Base-by-base conservation (phyloP, 1,140 invertebrate species). In the Drosophila sulfurigaster region DNA sequence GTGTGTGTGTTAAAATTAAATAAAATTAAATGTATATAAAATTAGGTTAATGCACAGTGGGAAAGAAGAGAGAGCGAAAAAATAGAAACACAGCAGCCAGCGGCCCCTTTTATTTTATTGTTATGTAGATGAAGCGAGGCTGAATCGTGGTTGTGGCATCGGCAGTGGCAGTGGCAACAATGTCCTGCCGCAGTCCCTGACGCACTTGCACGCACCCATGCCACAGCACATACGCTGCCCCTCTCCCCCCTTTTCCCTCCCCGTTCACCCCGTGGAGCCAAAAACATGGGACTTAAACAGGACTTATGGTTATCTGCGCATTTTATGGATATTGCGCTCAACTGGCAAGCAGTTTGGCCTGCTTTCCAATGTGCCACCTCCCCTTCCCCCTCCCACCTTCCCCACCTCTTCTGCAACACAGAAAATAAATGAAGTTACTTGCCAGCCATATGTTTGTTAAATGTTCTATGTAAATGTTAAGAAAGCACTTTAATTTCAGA, bases 241-340 rank as follows among this genome's bases (percentile, higher is more conserved):
- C 60, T 32, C 20, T 20, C 13, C 32, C 28, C 25, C 48, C 15
- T 7, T 32, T 32, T 1, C 5, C 1, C 35, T 5, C 10, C 30
- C 32, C 35, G 1, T 51, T 35, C 52, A 8, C 32, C 43, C 43
- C 16, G 20, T 49, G 78, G 30, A 63, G 45, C 46, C 75, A 75
- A 68, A 64, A 81, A 85, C 72, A 83, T 75, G 76, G 70, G 82
- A 82, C 89, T 89, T 91, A 91, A 91, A 75, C 81, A 91, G 89
- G 89, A 91, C 89, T 91, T 91, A 91, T 91, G 82, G 89, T 91
- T 91, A 91, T 91, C 89, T 91, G 72, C 79, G 85, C 85, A 89
- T 91, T 91, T 91, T 91, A 91, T 91, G 89, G 89, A 91, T 91
- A 91, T 91, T 91, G 89, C 83, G 70, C 75, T 69, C 49, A 57